Evolutionary conservation across 2,888 invertebrate genomes (phyloP).

Genomic region (Rhamphomyia laevipes): DNA sequence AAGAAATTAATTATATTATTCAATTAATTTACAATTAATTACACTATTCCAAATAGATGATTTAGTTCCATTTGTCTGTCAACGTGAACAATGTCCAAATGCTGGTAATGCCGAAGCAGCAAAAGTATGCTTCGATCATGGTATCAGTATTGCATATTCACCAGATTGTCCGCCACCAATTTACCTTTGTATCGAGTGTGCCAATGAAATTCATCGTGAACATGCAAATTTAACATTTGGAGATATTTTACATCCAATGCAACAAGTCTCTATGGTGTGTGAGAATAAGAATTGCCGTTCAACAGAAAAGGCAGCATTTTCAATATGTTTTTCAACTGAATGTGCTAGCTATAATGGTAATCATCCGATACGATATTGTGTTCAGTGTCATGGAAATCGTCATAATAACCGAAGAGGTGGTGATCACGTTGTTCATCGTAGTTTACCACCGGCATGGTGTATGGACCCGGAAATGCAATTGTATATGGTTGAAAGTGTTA

Average conservation of each 20-base stretch:
- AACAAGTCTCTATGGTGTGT: conserved; percentile 88
- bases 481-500: conserved; percentile 88
- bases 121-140: conserved; percentile 90
- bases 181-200: conserved; percentile 92
- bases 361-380: conserved; percentile 88
- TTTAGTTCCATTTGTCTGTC: conserved; percentile 71
- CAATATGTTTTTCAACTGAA: conserved; percentile 93
- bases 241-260: conserved; percentile 84
- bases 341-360: conserved; percentile 95
- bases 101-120: conserved; percentile 76
- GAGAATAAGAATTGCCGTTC: conserved; percentile 97
- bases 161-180: conserved; percentile 86
- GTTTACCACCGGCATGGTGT: conserved; percentile 76
- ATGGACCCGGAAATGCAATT: conserved; percentile 86
- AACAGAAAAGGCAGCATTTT: conserved; percentile 80
- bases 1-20: conserved; percentile 23
- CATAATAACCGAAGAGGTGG: conserved; percentile 79
- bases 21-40: background rate
- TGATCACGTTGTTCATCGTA: conserved; percentile 83
- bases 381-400: conserved; percentile 77
- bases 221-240: conserved; percentile 76
- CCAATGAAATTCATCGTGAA: conserved; percentile 80
- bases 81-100: conserved; percentile 84
- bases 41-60: conserved; percentile 43
- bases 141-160: conserved; percentile 76